Evolutionary conservation across 2,797 vertebrate genomes (phyloP).

Genomic region (Lepus townsendii): DNA sequence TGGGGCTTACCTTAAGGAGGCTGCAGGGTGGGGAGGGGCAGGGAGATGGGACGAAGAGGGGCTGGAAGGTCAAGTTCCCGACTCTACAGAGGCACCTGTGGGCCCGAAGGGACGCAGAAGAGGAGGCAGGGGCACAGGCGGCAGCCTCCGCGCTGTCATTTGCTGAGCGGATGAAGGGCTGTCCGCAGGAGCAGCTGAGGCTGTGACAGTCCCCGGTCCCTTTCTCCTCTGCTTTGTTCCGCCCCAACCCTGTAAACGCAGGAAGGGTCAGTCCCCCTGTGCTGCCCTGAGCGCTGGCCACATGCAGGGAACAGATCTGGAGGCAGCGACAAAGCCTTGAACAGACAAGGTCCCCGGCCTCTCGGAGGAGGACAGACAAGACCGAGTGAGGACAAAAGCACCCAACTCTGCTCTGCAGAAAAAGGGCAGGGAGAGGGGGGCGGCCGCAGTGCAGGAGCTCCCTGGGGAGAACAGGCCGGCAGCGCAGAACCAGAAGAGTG

Average conservation of each 20-base stretch:
- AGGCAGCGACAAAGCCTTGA: rapidly evolving
- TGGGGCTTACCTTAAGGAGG: neutral
- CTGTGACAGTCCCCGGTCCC: too few relatives aligned
- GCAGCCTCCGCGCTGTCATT: neutral
- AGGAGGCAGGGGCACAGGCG: neutral
- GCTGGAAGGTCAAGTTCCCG: neutral
- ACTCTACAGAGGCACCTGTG: too few relatives aligned
- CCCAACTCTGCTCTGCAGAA: too few relatives aligned
- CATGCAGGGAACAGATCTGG: neutral
- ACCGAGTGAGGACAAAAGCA: neutral
- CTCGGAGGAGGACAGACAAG: neutral
- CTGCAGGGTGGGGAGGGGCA: neutral
- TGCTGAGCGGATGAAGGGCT: neutral
- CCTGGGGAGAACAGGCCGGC: neutral
- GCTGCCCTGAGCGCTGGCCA: neutral
- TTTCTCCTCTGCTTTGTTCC: neutral
- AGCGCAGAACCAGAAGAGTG: neutral
- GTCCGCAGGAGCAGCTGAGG: neutral
- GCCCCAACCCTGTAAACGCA: neutral
- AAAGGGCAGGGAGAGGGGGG: neutral
- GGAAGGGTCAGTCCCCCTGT: neutral
- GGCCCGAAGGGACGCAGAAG: neutral
- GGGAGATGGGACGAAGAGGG: neutral
- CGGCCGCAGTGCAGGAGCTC: neutral
- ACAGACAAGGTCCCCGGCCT: neutral